Evolutionary conservation across 2,888 invertebrate species (phyloP).

Genomic region (Exocentrus adspersus): DNA sequence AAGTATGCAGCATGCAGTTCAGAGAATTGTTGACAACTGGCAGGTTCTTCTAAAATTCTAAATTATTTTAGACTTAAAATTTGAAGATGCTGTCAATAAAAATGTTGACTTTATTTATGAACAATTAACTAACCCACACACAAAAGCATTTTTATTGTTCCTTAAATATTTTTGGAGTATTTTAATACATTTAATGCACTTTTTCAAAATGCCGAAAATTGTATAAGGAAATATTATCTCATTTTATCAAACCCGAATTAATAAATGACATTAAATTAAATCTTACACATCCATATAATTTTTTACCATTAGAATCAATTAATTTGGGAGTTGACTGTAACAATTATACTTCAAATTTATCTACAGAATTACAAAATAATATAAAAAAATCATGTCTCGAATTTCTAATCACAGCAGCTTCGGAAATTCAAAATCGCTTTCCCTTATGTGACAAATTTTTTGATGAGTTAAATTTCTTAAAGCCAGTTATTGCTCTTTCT

Average conservation of each 20-base stretch:
- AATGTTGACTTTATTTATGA: neutral
- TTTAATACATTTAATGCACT: constrained; percentile 3
- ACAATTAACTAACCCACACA: neutral
- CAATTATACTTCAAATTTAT: neutral
- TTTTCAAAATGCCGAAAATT: neutral
- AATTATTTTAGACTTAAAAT: neutral
- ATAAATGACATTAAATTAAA: neutral
- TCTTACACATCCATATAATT: neutral
- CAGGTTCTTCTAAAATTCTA: neutral
- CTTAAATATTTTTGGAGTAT: neutral
- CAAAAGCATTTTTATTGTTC: neutral
- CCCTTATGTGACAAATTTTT: neutral
- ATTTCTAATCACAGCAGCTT: neutral
- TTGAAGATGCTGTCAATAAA: neutral
- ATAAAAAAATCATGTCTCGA: neutral
- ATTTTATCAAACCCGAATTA: neutral
- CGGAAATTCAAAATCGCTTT: neutral
- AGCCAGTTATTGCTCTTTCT: neutral
- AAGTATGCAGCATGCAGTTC: neutral
- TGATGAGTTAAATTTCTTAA: neutral
- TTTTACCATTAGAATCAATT: neutral
- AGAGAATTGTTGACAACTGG: neutral
- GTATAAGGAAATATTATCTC: neutral
- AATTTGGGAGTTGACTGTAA: neutral
- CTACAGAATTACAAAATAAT: neutral